phyloP scores from a whole-genome alignment of 2,888 invertebrate genomes.

The Dorcus parallelipipedus region DNA sequence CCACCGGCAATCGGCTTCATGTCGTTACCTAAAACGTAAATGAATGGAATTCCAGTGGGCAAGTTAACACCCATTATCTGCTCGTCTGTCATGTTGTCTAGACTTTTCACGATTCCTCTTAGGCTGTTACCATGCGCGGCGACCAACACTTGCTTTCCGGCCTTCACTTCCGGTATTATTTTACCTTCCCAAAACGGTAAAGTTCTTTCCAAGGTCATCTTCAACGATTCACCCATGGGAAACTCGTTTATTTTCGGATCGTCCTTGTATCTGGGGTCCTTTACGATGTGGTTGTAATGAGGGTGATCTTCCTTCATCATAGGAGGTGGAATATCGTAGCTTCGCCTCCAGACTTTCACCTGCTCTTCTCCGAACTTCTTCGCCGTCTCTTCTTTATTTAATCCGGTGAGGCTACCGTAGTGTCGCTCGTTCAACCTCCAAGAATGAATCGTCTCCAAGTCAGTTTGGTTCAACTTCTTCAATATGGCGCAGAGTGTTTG shows the following conservation, averaged over 20 bases:
- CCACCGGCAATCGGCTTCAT: conserved; percentile 55
- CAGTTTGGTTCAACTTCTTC: conserved; percentile 61
- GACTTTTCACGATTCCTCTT: conserved; percentile 80
- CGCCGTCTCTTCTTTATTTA: conserved; percentile 82
- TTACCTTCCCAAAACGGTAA: conserved; percentile 84
- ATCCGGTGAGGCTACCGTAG: conserved; percentile 81
- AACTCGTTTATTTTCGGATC: conserved; percentile 69
- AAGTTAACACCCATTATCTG: conserved; percentile 60
- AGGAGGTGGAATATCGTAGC: conserved; percentile 79
- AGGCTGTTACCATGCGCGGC: conserved; percentile 86
- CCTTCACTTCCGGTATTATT: conserved; percentile 75
- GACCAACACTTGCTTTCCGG: conserved; percentile 74
- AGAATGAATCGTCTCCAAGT: conserved; percentile 64
- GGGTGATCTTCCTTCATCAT: conserved; percentile 73
- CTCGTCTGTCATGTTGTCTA: conserved; percentile 52
- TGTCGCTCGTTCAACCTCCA: conserved; percentile 88
- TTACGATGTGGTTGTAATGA: conserved; percentile 71
- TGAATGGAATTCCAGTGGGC: conserved; percentile 64
- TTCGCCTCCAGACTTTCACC: conserved; percentile 81
- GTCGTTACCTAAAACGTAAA: conserved; percentile 57
- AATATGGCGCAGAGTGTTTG: conserved; percentile 68
- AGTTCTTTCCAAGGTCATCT: conserved; percentile 76
- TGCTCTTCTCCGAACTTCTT: conserved; percentile 82
- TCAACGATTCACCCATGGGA: conserved; percentile 79
- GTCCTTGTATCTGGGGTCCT: conserved; percentile 66